These are phyloP conservation scores for Podiceps cristatus DNA, from an alignment of 2,113 vertebrate species.

Conservation along the genomic window DNA sequence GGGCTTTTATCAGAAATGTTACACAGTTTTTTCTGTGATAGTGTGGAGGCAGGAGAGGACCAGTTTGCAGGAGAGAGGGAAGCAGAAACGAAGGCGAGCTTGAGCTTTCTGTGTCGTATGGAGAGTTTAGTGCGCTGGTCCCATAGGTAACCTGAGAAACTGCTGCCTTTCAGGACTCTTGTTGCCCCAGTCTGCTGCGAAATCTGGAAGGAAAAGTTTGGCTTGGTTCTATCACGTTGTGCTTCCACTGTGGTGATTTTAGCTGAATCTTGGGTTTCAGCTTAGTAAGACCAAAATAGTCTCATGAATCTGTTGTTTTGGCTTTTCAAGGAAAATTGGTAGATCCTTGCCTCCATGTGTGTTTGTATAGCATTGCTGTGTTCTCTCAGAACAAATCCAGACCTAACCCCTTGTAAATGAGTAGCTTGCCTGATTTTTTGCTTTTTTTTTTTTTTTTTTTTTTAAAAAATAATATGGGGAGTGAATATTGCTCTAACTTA, in stretches of 20 bases:
- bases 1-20: fast-evolving
- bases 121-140: neutral
- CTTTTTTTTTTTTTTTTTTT: neutral
- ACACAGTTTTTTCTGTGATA: neutral
- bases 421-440: neutral
- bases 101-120: neutral
- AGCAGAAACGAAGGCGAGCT: neutral
- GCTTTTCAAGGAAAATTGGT: neutral
- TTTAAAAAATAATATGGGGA: neutral
- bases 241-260: neutral
- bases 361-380: neutral
- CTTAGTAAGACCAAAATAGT: neutral
- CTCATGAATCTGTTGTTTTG: neutral
- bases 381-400: neutral
- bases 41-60: neutral
- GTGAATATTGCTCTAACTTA: neutral
- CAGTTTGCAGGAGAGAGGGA: neutral
- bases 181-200: neutral
- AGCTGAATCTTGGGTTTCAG: neutral
- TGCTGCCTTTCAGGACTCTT: neutral
- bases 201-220: neutral
- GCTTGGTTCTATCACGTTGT: neutral
- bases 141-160: neutral
- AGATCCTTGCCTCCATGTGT: neutral
- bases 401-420: neutral